Evolutionary conservation across 2,797 vertebrate species (phyloP), one percentile per base, ranked within the genome.

Genomic region (Scleropages formosus): DNA sequence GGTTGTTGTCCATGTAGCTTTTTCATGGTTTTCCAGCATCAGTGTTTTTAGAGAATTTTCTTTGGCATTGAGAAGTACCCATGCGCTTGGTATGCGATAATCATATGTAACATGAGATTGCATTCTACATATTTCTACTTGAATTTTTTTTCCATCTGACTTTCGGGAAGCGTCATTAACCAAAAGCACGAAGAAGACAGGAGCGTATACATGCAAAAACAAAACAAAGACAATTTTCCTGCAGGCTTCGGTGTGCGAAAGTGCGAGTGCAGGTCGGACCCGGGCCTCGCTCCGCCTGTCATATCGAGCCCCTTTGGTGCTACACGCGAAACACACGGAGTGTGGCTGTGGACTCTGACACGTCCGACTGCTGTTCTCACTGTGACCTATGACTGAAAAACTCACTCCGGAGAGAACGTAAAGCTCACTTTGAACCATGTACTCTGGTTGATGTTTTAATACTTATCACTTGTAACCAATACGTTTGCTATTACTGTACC

Each of bases 401-500:
- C 22, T 46, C 65, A 51, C 26, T 75, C 68, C 31, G 71, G 51
- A 71, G 79, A 81, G 83, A 72, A 72, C 65, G 75, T 78, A 77
- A 81, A 68, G 75, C 62, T 73, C 72, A 83, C 77, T 69, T 71
- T 77, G 77, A 83, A 75, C 65, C 79, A 67, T 81, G 78, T 67
- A 77, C 76, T 79, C 27, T 80, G 82, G 81, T 87, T 84, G 78
- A 80, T 82, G 84, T 86, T 84, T 87, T 80, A 76, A 82, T 79
- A 83, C 79, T 80, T 88, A 81, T 82, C 65, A 62, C 27, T 75
- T 87, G 84, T 91, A 92, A 86, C 83, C 83, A 82, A 77, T 85
- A 88, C 80, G 85, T 90, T 90, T 90, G 90, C 83, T 88, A 86
- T 83, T 81, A 89, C 71, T 90, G 83, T 90, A 88, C 89, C 85